Conservation (phyloP, 1,140 invertebrate genomes). For the Cotesia chilonis region DNA sequence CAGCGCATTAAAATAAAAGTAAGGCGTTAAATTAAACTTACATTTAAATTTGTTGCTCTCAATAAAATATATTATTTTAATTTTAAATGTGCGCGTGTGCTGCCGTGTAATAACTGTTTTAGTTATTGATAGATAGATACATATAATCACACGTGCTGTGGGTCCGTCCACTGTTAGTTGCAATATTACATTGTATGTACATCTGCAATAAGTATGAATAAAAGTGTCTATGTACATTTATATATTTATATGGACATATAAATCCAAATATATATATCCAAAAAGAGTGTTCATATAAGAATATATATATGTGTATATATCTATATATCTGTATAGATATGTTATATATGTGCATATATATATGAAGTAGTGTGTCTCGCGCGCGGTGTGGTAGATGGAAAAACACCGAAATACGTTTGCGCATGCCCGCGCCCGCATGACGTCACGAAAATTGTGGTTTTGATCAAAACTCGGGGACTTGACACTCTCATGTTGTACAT, state of each 20-base stretch:
- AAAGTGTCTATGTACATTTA: too few relatives aligned
- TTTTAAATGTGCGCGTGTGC: background rate
- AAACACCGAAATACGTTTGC: conserved; percentile 64
- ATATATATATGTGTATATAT: too few relatives aligned
- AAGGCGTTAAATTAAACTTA: too few relatives aligned
- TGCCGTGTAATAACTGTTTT: background rate
- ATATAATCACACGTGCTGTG: conserved; percentile 26
- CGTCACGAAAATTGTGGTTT: conserved; percentile 65
- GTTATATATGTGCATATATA: background rate
- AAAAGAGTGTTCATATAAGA: too few relatives aligned
- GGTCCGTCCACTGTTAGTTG: background rate
- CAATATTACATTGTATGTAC: conserved; percentile 4
- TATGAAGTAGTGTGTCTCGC: conserved; percentile 4
- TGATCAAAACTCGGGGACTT: conserved; percentile 53
- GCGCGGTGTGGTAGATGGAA: conserved; percentile 55
- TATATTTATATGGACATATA: too few relatives aligned
- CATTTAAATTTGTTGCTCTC: too few relatives aligned
- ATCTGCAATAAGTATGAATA: too few relatives aligned
- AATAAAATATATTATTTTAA: background rate
- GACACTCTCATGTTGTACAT: conserved; percentile 24
- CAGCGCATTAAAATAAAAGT: background rate
- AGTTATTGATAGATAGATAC: background rate
- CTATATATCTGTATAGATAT: conserved; percentile 1
- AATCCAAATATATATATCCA: too few relatives aligned
- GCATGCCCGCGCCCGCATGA: conserved; percentile 62